These are phyloP conservation scores for Cichlasoma orientale DNA, from an alignment of 2,797 vertebrate species.

Conservation along the genomic window DNA sequence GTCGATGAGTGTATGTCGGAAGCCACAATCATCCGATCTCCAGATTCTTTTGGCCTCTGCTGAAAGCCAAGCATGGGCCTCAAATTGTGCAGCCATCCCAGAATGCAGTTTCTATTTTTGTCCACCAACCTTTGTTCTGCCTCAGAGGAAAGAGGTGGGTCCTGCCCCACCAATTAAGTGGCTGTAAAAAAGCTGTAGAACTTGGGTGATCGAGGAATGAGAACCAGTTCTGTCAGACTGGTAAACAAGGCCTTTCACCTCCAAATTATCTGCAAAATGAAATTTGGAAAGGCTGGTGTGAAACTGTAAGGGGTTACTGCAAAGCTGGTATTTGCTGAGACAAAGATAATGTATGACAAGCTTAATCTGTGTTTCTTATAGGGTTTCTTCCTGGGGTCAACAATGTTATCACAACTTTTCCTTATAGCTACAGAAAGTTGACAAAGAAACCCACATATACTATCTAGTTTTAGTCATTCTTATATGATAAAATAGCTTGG, in stretches of 20 bases:
- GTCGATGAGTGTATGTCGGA: not conserved
- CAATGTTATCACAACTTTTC: constrained; percentile 29
- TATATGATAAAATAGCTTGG: not conserved
- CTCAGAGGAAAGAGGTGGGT: constrained; percentile 54
- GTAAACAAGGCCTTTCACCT: constrained; percentile 46
- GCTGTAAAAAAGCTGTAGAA: constrained; percentile 46
- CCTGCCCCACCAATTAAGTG: constrained; percentile 71
- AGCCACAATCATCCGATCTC: not conserved
- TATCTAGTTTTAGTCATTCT: not conserved
- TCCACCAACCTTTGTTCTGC: constrained; percentile 63
- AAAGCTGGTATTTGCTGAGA: constrained; percentile 39
- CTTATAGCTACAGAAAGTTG: constrained; percentile 14
- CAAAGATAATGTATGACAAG: constrained; percentile 29
- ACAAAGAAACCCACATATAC: constrained; percentile 7
- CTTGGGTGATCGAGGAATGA: constrained; percentile 31
- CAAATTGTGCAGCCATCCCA: constrained; percentile 68
- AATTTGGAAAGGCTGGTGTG: constrained; percentile 13
- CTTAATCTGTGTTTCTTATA: constrained; percentile 41
- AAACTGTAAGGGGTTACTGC: constrained; percentile 27
- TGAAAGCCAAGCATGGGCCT: constrained; percentile 59
- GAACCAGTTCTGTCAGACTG: constrained; percentile 36
- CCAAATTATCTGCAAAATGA: constrained; percentile 39
- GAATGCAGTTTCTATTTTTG: constrained; percentile 71
- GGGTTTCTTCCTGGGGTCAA: constrained; percentile 18
- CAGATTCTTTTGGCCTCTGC: constrained; percentile 16